These are phyloP conservation scores for Drosophila barbarae DNA, from an alignment of 2,888 invertebrate species.

Conservation along the genomic window DNA sequence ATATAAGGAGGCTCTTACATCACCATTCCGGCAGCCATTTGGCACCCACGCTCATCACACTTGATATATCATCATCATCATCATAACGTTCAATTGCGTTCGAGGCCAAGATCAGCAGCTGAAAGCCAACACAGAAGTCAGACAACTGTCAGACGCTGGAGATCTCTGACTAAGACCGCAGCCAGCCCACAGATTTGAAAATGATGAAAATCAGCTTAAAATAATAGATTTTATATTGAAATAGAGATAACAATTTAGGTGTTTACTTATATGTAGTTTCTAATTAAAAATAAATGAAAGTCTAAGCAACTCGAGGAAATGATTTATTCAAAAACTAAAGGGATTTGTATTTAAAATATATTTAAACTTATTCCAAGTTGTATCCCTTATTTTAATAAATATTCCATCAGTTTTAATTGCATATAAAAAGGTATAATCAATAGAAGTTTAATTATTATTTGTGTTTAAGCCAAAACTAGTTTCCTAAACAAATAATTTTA, in stretches of 20 bases:
- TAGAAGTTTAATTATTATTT: too few species aligned
- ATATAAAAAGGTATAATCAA: too few species aligned
- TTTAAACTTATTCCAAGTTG: background rate
- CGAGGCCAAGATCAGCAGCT: slow-evolving; percentile 41
- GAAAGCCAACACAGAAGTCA: slow-evolving; percentile 27
- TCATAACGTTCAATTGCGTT: slow-evolving; percentile 29
- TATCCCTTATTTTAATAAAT: too few species aligned
- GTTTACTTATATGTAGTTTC: background rate
- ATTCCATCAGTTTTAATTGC: too few species aligned
- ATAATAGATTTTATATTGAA: background rate
- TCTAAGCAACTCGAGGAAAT: rapidly evolving
- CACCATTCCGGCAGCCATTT: slow-evolving; percentile 23
- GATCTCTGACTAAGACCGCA: slow-evolving; percentile 7
- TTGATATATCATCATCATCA: slow-evolving; percentile 4
- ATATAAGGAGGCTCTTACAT: slow-evolving; percentile 44
- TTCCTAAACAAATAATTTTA: too few species aligned
- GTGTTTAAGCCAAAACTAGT: background rate
- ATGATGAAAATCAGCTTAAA: background rate
- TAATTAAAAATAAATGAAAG: background rate
- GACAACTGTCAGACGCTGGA: slow-evolving; percentile 40
- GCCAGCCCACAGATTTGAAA: slow-evolving; percentile 31
- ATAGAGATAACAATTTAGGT: background rate
- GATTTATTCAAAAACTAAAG: background rate
- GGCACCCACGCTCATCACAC: slow-evolving; percentile 27
- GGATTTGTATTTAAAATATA: background rate